These are phyloP conservation scores for Amorpha juglandis DNA, from an alignment of 2,888 invertebrate species.

Conservation along the genomic window DNA sequence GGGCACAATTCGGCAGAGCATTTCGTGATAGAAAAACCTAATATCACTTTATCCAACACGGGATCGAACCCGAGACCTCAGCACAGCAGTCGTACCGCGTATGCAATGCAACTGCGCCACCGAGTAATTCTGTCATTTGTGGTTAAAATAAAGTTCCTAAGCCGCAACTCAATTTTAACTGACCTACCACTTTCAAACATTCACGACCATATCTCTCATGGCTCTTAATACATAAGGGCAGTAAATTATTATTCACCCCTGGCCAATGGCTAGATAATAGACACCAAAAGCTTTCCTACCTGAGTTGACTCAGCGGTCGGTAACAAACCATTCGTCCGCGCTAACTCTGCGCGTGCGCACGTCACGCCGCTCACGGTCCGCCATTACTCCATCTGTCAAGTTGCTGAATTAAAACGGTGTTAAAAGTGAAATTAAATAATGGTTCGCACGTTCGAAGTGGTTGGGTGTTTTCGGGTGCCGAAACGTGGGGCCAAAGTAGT, in stretches of 20 bases:
- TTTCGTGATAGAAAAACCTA: too few species aligned
- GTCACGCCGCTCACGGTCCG: conserved; percentile 45
- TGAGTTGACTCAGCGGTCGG: conserved; percentile 54
- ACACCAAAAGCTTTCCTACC: conserved; percentile 48
- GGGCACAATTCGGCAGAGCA: too few species aligned
- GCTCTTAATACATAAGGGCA: background rate
- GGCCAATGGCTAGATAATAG: conserved; percentile 7
- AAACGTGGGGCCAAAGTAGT: conserved; percentile 67
- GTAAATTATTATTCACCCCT: background rate
- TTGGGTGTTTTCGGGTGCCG: conserved; percentile 68
- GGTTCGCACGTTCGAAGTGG: conserved; percentile 72
- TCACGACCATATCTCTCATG: background rate
- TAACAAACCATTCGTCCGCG: conserved; percentile 70
- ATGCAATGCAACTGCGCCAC: too few species aligned
- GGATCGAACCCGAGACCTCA: too few species aligned
- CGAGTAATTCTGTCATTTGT: background rate
- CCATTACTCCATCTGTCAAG: conserved; percentile 39
- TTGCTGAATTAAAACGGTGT: conserved; percentile 44
- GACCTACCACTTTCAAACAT: background rate
- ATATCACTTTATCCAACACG: too few species aligned
- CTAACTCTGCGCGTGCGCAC: conserved; percentile 66
- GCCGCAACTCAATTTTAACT: background rate
- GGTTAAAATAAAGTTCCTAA: background rate
- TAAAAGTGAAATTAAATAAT: conserved; percentile 40
- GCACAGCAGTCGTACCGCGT: too few species aligned